These are phyloP conservation scores for Leucoraja erinaceus DNA, from an alignment of 2,113 vertebrate species.

Conservation along the genomic window DNA sequence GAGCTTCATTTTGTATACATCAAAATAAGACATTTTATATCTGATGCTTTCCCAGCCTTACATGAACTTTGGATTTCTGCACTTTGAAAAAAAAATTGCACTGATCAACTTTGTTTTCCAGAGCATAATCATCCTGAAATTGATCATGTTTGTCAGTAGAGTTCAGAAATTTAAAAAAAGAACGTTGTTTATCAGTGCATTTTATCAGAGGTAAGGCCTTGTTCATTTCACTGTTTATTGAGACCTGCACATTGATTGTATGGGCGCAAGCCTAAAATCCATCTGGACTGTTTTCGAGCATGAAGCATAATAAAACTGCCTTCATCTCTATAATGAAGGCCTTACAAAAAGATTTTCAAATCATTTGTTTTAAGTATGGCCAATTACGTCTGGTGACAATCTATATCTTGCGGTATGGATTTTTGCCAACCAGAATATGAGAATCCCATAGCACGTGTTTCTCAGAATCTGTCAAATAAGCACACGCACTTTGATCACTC, in stretches of 20 bases:
- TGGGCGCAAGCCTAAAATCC: not conserved
- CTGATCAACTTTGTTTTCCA: not conserved
- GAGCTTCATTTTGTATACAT: not conserved
- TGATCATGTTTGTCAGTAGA: not conserved
- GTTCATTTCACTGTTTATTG: not conserved
- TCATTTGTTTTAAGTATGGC: not conserved
- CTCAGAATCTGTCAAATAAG: not conserved
- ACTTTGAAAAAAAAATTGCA: not conserved
- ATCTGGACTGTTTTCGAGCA: not conserved
- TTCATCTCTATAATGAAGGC: not conserved
- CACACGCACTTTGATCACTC: not conserved
- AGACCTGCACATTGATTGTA: not conserved
- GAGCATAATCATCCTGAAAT: not conserved
- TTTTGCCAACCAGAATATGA: not conserved
- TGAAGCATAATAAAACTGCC: not conserved
- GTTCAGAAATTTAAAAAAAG: not conserved
- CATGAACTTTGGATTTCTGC: not conserved
- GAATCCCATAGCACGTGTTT: not conserved
- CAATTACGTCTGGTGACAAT: not conserved
- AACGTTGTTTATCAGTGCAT: not conserved
- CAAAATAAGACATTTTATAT: slow-evolving; percentile 2
- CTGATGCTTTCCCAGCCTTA: not conserved
- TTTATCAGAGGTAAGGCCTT: not conserved
- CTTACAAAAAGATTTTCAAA: not conserved
- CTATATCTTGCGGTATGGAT: not conserved